Percentiles rank a stretch among this genome's conserved stretches.
phyloP scores from a whole-genome alignment of 2,888 invertebrate genomes.

The Eremobia ochroleuca region DNA sequence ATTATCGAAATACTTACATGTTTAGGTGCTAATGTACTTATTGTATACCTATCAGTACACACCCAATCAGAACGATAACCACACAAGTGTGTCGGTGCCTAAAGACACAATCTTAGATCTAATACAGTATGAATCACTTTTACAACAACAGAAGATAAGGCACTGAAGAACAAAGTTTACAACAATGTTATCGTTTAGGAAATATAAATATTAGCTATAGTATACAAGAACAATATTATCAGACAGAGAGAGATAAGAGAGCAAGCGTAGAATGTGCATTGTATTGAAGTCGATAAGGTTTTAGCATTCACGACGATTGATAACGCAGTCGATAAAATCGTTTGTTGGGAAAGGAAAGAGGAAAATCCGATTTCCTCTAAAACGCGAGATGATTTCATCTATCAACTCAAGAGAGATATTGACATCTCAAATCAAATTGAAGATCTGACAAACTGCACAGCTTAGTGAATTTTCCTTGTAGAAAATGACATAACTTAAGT shows the following conservation, averaged over 20 bases:
- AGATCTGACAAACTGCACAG: background rate
- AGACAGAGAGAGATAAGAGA: constrained; percentile 45
- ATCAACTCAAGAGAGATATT: constrained; percentile 13
- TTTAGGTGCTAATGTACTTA: constrained; percentile 20
- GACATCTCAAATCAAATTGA: constrained; percentile 16
- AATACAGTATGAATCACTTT: constrained; percentile 43
- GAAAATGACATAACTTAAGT: background rate
- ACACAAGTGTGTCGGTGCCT: constrained; percentile 42
- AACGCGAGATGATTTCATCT: constrained; percentile 14
- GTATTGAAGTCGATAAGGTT: constrained; percentile 46
- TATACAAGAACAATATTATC: constrained; percentile 62
- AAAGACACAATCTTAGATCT: constrained; percentile 20
- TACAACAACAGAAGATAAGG: constrained; percentile 33
- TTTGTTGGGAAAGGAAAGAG: constrained; percentile 21
- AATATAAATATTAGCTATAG: constrained; percentile 54
- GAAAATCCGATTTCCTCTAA: constrained; percentile 28
- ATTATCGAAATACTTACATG: constrained; percentile 9
- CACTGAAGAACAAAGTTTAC: constrained; percentile 40
- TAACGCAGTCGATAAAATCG: constrained; percentile 19
- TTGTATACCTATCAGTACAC: constrained; percentile 19
- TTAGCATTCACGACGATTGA: constrained; percentile 35
- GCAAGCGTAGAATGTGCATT: constrained; percentile 47
- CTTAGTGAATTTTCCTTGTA: background rate
- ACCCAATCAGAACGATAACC: constrained; percentile 32
- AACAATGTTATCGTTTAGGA: constrained; percentile 52